Base-by-base conservation (phyloP, 2,113 vertebrate genomes). In the Pterophyllum scalare region DNA sequence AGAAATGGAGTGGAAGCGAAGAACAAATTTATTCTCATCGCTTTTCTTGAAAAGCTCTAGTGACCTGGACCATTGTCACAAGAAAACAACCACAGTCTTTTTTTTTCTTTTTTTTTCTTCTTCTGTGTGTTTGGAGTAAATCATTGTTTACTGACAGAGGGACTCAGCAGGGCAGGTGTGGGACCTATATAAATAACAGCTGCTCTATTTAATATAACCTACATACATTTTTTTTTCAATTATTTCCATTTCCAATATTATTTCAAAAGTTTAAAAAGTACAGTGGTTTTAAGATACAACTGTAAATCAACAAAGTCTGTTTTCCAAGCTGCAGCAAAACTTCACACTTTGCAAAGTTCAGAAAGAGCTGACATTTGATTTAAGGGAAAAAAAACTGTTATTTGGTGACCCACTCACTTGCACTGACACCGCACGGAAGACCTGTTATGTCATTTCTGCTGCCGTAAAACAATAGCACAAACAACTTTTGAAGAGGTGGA, bases 111-210 rank as follows among this genome's bases (percentile, higher is more conserved):
- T 46, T 52, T 75, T 87, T 79, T 80, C 59, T n/a, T n/a, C 78
- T 75, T 90, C 35, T 65, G 75, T 64, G 24, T 59, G 79, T 80
- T 57, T 82, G 74, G 81, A 83, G 91, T 90, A 94, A 93, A 93
- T 92, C 82, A 92, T 88, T 95, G 93, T 95, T 95, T 96, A 94
- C 88, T 84, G 92, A 91, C 83, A 80, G 58, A 90, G 79, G 70
- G 82, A 91, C 64, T 90, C 88, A 89, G 84, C 87, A 84, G 89
- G 92, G 88, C 94, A 94, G 94, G 91, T 94, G 94, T 88, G 91
- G 85, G 85, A 85, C 91, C 91, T 89, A 90, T 88, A 91, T 93
- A 91, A 91, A 91, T 89, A 94, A 92, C 91, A 94, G 87, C 92
- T 94, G 92, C 91, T 91, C 83, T 86, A 86, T 81, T 87, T 88